phyloP scores from a whole-genome alignment of 1,140 invertebrate species.

The Adelges cooleyi region DNA sequence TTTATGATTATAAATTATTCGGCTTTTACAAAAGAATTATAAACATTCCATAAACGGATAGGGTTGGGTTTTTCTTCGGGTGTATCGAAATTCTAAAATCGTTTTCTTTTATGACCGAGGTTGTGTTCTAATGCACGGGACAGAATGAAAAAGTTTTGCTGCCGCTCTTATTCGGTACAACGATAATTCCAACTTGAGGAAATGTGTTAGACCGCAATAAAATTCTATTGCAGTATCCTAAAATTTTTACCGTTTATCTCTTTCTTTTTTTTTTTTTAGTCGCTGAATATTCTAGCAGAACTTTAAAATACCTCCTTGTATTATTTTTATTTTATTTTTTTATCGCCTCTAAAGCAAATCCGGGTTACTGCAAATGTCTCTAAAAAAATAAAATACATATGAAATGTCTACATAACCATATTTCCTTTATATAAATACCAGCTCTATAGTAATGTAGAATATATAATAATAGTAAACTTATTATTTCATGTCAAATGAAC shows the following conservation, averaged over 20 bases:
- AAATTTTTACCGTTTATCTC: constrained; percentile 3
- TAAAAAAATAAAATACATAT: no score
- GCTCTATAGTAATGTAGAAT: no score
- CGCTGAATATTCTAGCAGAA: not conserved
- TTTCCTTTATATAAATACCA: no score
- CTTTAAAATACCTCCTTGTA: not conserved
- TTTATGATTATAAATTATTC: constrained; percentile 26
- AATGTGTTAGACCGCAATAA: constrained; percentile 22
- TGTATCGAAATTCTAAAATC: constrained; percentile 24
- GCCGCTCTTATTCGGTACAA: not conserved
- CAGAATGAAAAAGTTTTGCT: constrained; percentile 3
- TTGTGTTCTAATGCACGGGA: not conserved
- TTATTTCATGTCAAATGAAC: no score
- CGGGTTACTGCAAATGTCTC: no score
- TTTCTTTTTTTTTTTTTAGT: constrained; percentile 4
- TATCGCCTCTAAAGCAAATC: not conserved
- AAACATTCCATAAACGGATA: constrained; percentile 7
- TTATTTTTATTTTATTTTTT: not conserved
- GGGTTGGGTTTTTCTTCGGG: not conserved
- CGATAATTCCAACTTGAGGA: not conserved
- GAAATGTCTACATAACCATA: no score
- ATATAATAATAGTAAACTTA: no score
- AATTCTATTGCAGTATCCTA: constrained; percentile 13
- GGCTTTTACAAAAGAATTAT: constrained; percentile 17
- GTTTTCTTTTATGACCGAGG: constrained; percentile 12